Evolutionary conservation across 2,888 invertebrate genomes (phyloP).

Genomic region (Phania funesta): DNA sequence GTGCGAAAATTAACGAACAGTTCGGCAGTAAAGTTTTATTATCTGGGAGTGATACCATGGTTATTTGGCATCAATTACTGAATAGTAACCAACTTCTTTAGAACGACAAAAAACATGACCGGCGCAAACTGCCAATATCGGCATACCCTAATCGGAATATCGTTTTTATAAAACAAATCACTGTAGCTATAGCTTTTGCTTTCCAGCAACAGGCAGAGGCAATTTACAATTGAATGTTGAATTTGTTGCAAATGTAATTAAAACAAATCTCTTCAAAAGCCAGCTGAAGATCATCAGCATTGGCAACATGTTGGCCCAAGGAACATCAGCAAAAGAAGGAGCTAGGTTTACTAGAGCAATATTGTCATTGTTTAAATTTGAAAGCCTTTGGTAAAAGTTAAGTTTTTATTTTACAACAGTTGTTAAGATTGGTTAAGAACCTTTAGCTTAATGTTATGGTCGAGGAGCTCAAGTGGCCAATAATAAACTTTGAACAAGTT

Average conservation of each 20-base stretch:
- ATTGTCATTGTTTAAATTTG: conserved; percentile 16
- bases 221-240: conserved; percentile 58
- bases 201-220: background rate
- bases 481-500: background rate
- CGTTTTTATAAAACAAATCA: background rate
- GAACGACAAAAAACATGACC: too few relatives aligned
- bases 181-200: background rate
- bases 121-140: too few relatives aligned
- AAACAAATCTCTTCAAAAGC: conserved; percentile 56
- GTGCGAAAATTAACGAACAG: too few relatives aligned
- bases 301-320: background rate
- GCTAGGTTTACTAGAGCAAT: background rate
- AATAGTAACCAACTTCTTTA: too few relatives aligned
- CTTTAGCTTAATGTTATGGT: background rate
- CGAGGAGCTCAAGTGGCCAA: background rate
- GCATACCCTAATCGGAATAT: too few relatives aligned
- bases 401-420: background rate
- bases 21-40: too few relatives aligned
- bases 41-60: too few relatives aligned
- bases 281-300: conserved; percentile 16
- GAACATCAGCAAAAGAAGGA: background rate
- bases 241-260: conserved; percentile 65
- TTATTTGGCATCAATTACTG: too few relatives aligned
- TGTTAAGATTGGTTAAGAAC: background rate
- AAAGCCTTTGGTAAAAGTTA: background rate